Evolutionary conservation across 2,113 vertebrate species (phyloP).

Genomic region (Phalacrocorax carbo): DNA sequence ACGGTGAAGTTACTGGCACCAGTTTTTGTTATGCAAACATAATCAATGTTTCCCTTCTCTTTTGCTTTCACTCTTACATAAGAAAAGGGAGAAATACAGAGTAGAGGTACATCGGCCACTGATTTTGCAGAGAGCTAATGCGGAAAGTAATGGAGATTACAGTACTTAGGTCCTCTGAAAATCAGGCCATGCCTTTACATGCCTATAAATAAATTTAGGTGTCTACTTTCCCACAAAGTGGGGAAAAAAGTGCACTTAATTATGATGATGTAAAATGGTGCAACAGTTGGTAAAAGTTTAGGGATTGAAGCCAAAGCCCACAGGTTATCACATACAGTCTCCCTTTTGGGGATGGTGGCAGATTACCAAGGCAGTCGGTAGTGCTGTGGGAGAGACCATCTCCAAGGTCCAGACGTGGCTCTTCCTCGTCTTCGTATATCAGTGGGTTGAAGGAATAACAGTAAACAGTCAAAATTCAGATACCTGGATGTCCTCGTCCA

Average conservation of each 20-base stretch:
- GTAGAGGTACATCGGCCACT: background rate
- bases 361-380: background rate
- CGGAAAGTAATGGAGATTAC: background rate
- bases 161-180: background rate
- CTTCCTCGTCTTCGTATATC: background rate
- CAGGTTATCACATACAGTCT: background rate
- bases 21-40: background rate
- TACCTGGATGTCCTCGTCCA: rapidly evolving
- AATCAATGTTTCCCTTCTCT: background rate
- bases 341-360: background rate
- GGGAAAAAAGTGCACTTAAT: background rate
- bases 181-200: background rate
- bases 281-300: background rate
- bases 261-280: background rate
- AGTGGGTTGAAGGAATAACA: background rate
- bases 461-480: background rate
- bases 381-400: background rate
- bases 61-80: background rate
- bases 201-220: background rate
- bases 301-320: background rate
- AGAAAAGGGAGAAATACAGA: background rate
- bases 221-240: background rate
- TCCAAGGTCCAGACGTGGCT: background rate
- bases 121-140: background rate
- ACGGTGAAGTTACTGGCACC: background rate